phyloP scores from a whole-genome alignment of 2,797 vertebrate genomes.

The Megalops cyprinoides region DNA sequence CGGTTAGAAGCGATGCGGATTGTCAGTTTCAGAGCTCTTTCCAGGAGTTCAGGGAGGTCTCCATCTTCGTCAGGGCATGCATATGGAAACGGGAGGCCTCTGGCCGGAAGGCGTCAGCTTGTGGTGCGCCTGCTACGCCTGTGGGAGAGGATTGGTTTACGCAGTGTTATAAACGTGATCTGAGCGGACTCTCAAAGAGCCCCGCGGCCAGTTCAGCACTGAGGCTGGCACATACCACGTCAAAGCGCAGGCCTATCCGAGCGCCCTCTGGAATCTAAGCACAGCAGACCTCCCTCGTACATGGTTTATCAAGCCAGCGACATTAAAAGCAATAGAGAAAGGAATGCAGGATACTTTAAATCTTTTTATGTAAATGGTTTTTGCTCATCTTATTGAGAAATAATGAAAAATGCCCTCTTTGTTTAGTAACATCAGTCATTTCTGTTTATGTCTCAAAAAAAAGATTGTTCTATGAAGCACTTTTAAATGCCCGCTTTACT shows the following conservation, averaged over 20 bases:
- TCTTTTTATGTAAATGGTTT: not conserved
- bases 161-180: not conserved
- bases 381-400: not conserved
- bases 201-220: not conserved
- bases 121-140: not conserved
- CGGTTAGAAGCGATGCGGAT: not conserved
- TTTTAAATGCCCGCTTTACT: not conserved
- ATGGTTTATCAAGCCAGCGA: not conserved
- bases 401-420: not conserved
- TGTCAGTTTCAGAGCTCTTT: not conserved
- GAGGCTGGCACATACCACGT: not conserved
- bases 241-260: not conserved
- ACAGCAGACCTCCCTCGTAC: not conserved
- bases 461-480: not conserved
- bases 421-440: constrained; percentile 10
- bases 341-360: not conserved
- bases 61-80: not conserved
- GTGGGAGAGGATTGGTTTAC: not conserved
- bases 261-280: not conserved
- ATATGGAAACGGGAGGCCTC: too few relatives aligned
- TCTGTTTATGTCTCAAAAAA: not conserved
- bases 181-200: not conserved
- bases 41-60: not conserved
- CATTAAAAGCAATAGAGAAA: not conserved
- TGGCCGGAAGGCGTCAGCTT: not conserved